phyloP scores from a whole-genome alignment of 2,797 vertebrate genomes.

The Chelon labrosus region DNA sequence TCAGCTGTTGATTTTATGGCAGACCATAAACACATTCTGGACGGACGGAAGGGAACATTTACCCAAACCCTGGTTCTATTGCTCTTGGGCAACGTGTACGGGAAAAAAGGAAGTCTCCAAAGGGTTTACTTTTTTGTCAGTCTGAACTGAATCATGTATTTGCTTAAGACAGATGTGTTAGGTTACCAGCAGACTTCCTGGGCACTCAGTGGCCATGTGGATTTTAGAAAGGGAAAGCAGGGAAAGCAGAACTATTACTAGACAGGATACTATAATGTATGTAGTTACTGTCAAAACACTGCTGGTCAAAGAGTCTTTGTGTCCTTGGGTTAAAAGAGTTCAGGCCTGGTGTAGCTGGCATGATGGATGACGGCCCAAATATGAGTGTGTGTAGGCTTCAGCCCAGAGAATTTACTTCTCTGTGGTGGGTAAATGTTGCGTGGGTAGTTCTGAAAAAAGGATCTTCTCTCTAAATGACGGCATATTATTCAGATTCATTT shows the following conservation, averaged over 20 bases:
- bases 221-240: slow-evolving; percentile 41
- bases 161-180: slow-evolving; percentile 60
- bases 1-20: slow-evolving; percentile 71
- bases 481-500: not conserved
- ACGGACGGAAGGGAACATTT: slow-evolving; percentile 61
- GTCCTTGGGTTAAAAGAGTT: slow-evolving; percentile 61
- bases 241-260: slow-evolving; percentile 39
- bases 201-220: slow-evolving; percentile 41
- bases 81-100: slow-evolving; percentile 55
- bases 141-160: slow-evolving; percentile 65
- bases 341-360: slow-evolving; percentile 47
- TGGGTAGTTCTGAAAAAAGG: slow-evolving; percentile 30
- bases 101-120: slow-evolving; percentile 39
- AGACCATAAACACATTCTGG: slow-evolving; percentile 68
- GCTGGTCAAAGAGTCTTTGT: slow-evolving; percentile 79
- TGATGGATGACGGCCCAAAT: slow-evolving; percentile 58
- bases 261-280: slow-evolving; percentile 67
- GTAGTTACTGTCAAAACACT: slow-evolving; percentile 78
- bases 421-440: slow-evolving; percentile 37
- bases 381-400: slow-evolving; percentile 49
- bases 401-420: slow-evolving; percentile 42
- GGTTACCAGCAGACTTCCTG: slow-evolving; percentile 62
- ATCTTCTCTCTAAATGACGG: not conserved
- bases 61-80: slow-evolving; percentile 54
- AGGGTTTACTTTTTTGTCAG: slow-evolving; percentile 49